Conservation (phyloP, 1,140 invertebrate genomes). For the Saccostrea glomerata region DNA sequence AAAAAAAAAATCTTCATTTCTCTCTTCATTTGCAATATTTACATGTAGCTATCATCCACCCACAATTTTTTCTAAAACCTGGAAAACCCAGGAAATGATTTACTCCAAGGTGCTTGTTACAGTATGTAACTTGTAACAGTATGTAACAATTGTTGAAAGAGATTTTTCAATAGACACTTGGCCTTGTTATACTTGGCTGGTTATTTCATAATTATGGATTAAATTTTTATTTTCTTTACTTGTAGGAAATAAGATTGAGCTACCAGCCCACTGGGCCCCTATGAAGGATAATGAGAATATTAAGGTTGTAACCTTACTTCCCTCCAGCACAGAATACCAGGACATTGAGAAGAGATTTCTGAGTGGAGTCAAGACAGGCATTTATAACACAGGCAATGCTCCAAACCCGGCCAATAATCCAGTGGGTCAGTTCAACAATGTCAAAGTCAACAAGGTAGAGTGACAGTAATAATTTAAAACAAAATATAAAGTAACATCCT, state of each 20-base stretch:
- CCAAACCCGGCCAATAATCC: neutral
- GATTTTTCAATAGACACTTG: too few relatives aligned
- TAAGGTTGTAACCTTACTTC: slow-evolving; percentile 29
- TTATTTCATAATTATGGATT: neutral
- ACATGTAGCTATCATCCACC: too few relatives aligned
- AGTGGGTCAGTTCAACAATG: slow-evolving; percentile 40
- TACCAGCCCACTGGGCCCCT: slow-evolving; percentile 38
- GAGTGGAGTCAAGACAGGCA: slow-evolving; percentile 30
- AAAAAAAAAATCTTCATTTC: too few relatives aligned
- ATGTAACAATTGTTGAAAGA: too few relatives aligned
- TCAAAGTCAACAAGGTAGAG: slow-evolving; percentile 32
- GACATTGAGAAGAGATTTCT: slow-evolving; percentile 39
- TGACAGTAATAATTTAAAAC: neutral
- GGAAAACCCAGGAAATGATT: too few relatives aligned
- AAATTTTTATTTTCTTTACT: neutral
- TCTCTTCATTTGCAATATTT: too few relatives aligned
- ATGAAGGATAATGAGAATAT: slow-evolving; percentile 46
- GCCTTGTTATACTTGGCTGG: neutral
- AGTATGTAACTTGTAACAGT: too few relatives aligned
- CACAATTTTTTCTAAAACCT: too few relatives aligned
- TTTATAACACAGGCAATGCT: slow-evolving; percentile 14
- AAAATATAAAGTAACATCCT: too few relatives aligned
- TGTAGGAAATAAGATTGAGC: slow-evolving; percentile 25
- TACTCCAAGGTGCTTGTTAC: too few relatives aligned
- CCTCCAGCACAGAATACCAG: slow-evolving; percentile 36